Base-by-base conservation (phyloP, 2,113 vertebrate genomes). In the Dicerorhinus sumatrensis region DNA sequence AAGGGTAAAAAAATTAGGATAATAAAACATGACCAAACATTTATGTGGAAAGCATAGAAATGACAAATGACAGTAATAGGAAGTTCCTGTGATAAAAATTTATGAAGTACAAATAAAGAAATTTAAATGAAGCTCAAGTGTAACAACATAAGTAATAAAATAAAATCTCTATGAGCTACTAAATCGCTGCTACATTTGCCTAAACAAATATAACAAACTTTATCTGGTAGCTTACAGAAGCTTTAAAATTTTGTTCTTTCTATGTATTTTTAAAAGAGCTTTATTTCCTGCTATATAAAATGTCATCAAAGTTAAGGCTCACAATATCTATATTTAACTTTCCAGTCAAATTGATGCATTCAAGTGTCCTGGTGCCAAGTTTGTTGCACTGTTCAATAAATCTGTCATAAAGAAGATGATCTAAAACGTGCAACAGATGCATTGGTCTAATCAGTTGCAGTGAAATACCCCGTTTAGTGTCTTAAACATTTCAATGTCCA, bases 401-500 rank as follows among this genome's bases (percentile, higher is more conserved):
- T 86, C 90, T 96, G 54, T 92, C 96, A 87, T 89, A 97, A 97
- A 92, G 76, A 84, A 75, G 51, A 93, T 79, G 18, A 97, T 96
- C 56, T 73, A 97, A 76, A 98, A 58, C 60, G 84, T 48, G 63
- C 67, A 98, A 97, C 60, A 96, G 95, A 97, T 98, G 97, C 58
- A 94, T 89, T 73, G 87, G 72, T 97, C 97, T 89, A 87, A 63
- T 96, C 96, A 98, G n/a, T 51, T 23, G 51, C 75, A 79, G 69
- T 51, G 97, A 98, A 98, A 97, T 97, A 96, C 81, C 91, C 42
- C 72, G 88, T 97, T 98, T 96, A 82, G n/a, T 88, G 69, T 70
- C 88, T 97, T 97, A 96, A 97, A 93, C 83, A 91, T 91, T 97
- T 94, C 75, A 97, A 73, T 75, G 77, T 95, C 31, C 76, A 42